Conservation (phyloP, 2,113 vertebrate genomes). For the Sminthopsis crassicaudata region DNA sequence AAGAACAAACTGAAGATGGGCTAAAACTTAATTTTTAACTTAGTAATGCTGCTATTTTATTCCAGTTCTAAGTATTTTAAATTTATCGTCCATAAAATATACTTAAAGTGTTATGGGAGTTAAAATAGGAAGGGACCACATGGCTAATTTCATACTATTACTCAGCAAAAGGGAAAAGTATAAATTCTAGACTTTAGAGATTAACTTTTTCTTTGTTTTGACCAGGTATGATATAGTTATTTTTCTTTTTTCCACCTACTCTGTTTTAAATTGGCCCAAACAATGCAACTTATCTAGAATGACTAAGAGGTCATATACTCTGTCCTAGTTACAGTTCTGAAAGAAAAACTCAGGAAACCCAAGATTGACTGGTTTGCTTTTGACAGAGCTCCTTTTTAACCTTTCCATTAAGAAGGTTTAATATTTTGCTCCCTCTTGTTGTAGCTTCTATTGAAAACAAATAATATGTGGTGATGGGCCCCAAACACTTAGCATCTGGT, state of each 20-base stretch:
- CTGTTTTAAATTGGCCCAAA: not conserved
- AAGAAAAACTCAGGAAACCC: conserved; percentile 72
- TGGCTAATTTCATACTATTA: not conserved
- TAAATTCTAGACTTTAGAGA: conserved; percentile 59
- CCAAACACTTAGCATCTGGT: conserved; percentile 46
- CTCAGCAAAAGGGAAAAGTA: not conserved
- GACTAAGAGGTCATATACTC: conserved; percentile 69
- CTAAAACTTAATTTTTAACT: conserved; percentile 36
- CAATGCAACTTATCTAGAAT: conserved; percentile 74
- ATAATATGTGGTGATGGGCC: not conserved
- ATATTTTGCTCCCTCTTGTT: not conserved
- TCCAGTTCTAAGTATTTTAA: not conserved
- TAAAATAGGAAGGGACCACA: not conserved
- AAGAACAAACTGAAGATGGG: conserved; percentile 51
- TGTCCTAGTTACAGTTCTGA: conserved; percentile 63
- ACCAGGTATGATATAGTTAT: conserved; percentile 69
- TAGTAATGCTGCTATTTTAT: conserved; percentile 9
- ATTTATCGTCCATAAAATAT: conserved; percentile 62
- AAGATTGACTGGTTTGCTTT: conserved; percentile 3
- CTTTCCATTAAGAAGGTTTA: not conserved
- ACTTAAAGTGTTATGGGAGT: not conserved
- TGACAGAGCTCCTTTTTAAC: not conserved
- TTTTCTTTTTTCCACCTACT: conserved; percentile 45
- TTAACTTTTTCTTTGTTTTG: conserved; percentile 68
- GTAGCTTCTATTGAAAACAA: not conserved